phyloP scores from a whole-genome alignment of 2,797 vertebrate genomes.

The Hippocampus kuda region DNA sequence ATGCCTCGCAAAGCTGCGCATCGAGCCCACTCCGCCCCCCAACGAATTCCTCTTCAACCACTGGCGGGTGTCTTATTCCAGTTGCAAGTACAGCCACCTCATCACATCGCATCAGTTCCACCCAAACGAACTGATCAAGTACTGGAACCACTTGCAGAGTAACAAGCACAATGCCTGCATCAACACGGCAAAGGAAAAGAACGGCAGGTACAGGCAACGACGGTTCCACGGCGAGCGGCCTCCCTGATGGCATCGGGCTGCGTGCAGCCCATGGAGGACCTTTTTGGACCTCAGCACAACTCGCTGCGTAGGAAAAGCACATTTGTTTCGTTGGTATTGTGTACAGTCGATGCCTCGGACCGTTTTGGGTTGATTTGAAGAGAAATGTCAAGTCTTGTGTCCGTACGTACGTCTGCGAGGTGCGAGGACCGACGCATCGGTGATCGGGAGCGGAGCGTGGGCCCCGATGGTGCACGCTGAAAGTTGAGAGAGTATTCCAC shows the following conservation, averaged over 20 bases:
- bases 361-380: constrained; percentile 79
- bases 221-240: constrained; percentile 77
- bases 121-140: constrained; percentile 92
- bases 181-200: constrained; percentile 86
- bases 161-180: constrained; percentile 98
- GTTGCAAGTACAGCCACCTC: constrained; percentile 98
- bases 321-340: constrained; percentile 69
- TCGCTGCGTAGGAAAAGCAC: constrained; percentile 63
- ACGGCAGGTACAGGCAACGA: constrained; percentile 79
- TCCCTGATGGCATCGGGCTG: constrained; percentile 30
- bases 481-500: constrained; percentile 16
- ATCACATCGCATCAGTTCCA: constrained; percentile 99
- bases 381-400: constrained; percentile 60
- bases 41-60: constrained; percentile 99
- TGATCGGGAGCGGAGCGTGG: background rate
- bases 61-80: constrained; percentile 98
- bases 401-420: constrained; percentile 53
- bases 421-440: constrained; percentile 19
- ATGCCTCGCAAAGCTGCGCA: constrained; percentile 90
- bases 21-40: constrained; percentile 90
- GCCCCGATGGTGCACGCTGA: background rate
- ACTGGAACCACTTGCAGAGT: constrained; percentile 97
- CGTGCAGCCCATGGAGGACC: constrained; percentile 22
- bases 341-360: constrained; percentile 66
- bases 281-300: constrained; percentile 62